Conservation (phyloP, 2,113 vertebrate genomes). For the Glaucidium brasilianum region DNA sequence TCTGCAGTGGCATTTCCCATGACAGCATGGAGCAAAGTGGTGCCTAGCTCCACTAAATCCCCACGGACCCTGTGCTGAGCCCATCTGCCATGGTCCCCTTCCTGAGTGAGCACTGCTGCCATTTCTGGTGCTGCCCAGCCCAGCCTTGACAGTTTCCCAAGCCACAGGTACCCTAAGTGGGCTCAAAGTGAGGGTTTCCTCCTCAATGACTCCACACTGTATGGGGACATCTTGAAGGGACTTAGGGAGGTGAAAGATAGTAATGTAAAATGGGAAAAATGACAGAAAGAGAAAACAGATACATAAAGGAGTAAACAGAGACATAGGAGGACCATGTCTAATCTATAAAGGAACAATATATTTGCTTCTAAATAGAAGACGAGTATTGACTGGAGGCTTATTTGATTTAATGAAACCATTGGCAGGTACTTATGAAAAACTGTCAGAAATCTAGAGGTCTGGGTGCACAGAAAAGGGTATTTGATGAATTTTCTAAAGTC, state of each 20-base stretch:
- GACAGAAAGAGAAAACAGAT: not conserved
- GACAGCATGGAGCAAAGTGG: not conserved
- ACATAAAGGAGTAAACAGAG: not conserved
- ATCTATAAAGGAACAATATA: not conserved
- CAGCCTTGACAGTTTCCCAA: not conserved
- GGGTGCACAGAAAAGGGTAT: not conserved
- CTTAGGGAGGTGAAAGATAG: not conserved
- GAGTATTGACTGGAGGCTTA: not conserved
- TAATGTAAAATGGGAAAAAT: not conserved
- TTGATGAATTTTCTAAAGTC: not conserved
- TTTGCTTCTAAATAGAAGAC: not conserved
- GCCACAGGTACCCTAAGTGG: not conserved
- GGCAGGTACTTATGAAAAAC: not conserved
- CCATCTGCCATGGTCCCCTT: not conserved
- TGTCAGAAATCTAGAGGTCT: not conserved
- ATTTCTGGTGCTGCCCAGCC: not conserved
- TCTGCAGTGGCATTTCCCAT: no score
- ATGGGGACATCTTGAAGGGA: not conserved
- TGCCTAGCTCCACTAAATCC: not conserved
- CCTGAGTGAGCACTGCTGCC: fast-evolving
- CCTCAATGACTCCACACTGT: not conserved
- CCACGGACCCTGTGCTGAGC: not conserved
- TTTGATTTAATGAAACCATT: not conserved
- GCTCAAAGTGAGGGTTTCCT: not conserved
- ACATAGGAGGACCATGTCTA: not conserved